A percentile compares a stretch with the other conserved stretches of the same genome.
Evolutionary conservation across 2,113 vertebrate genomes (phyloP).

Genomic region (Myanophis thanlyinensis): DNA sequence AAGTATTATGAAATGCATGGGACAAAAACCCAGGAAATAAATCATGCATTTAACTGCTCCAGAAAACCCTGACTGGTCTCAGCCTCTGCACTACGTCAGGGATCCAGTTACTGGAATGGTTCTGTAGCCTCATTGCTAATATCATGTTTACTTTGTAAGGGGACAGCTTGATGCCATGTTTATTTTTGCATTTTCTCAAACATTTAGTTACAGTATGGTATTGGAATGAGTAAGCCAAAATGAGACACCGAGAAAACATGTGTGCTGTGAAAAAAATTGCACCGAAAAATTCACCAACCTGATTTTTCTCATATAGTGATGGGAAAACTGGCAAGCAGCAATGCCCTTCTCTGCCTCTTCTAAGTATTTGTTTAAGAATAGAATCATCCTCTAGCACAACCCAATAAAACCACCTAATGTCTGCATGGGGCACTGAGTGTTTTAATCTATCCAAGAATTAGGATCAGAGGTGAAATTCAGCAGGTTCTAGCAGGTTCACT

Average conservation of each 20-base stretch:
- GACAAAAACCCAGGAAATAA: background rate
- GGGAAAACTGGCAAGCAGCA: background rate
- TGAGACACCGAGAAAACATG: background rate
- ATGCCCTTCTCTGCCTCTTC: background rate
- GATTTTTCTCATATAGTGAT: background rate
- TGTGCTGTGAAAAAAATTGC: background rate
- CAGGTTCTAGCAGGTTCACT: too few species aligned
- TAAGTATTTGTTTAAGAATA: background rate
- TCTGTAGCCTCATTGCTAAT: background rate
- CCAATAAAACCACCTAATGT: background rate
- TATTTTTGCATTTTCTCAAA: background rate
- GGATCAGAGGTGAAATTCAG: too few species aligned
- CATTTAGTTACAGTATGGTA: background rate
- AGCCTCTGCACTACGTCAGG: background rate
- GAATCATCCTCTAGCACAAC: background rate
- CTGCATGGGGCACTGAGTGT: background rate
- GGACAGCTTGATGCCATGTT: background rate
- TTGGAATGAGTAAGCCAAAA: background rate
- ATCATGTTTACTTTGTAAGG: background rate
- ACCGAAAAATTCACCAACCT: background rate
- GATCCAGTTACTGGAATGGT: slow-evolving; percentile 30
- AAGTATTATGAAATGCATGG: background rate
- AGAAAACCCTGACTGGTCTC: background rate
- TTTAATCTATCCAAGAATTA: background rate
- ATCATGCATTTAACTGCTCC: slow-evolving; percentile 6